Base-by-base conservation (phyloP, 2,888 invertebrate species). In the Seira sanloemensis region DNA sequence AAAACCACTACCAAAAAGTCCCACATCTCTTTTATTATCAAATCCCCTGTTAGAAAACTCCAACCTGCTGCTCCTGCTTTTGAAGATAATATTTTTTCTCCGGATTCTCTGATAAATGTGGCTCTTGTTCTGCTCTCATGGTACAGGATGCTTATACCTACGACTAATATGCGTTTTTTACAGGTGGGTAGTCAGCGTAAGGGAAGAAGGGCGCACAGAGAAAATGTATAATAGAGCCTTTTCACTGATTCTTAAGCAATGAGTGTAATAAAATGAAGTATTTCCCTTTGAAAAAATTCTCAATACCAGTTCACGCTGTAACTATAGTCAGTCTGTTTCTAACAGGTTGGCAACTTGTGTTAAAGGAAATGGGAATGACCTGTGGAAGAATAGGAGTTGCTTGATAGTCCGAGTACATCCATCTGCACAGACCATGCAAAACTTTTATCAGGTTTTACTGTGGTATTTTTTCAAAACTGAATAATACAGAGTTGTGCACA, bases 361-460 rank as follows among this genome's bases (percentile, higher is more conserved):
- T 81, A 81, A 71, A 81, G 81, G 81, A 81, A 81, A 81, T 76
- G 81, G 81, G 81, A 81, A 81, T 81, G 81, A 81, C 81, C 81
- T 76, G 81, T 74, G 62, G 27, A 69, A 24, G 69, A 58, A 67
- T 37, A 37, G 75, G 37, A 37, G 75, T 27, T 74, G 74, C 54
- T 9, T 37, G 18, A 24, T 46, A 21, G 54, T 9, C 46, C n/a
- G 4, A 5, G 46, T 71, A 12, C 37, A 37, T 37, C 5, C 37
- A 37, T 37, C 37, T 27, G 7, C 67, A 9, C 67, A 67, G 2
- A 26, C 4, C 19, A n/a, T 46, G 19, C 46, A 71, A 9, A 19
- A 1, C 21, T 46, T 71, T 27, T 19, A 68, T 26, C n/a, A n/a
- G n/a, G 37, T 37, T 73, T 16, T 26, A 74, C 19, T 26, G 27